Evolutionary conservation across 2,113 vertebrate genomes (phyloP).

Genomic region (Eonycteris spelaea): DNA sequence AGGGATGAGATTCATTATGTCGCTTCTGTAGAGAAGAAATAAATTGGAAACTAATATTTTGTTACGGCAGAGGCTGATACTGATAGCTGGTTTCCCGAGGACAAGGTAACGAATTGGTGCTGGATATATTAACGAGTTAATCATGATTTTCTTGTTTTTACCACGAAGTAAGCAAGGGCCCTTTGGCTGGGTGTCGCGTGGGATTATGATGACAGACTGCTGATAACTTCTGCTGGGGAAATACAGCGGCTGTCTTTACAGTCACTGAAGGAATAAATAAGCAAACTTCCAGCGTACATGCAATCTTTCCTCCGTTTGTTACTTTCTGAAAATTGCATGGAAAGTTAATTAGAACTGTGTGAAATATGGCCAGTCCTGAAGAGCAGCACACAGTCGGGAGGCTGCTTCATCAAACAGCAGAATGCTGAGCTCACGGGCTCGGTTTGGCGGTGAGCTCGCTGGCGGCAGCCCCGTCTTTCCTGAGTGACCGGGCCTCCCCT

Average conservation of each 20-base stretch:
- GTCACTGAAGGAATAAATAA: slow-evolving; percentile 7
- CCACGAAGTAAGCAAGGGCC: background rate
- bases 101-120: background rate
- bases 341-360: background rate
- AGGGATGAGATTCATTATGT: background rate
- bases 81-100: background rate
- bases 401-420: background rate
- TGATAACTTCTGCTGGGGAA: background rate
- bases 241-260: background rate
- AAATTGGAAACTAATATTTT: background rate
- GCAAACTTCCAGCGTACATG: background rate
- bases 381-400: background rate
- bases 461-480: background rate
- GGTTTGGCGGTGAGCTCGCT: background rate
- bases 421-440: background rate
- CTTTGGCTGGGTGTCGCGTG: background rate
- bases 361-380: background rate
- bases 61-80: background rate
- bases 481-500: background rate
- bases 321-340: background rate
- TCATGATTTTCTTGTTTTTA: background rate
- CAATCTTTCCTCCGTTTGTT: background rate
- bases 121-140: background rate
- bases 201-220: background rate
- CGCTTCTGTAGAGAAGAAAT: slow-evolving; percentile 28